Evolutionary conservation across 2,113 vertebrate species (phyloP).

Genomic region (Cygnus atratus): DNA sequence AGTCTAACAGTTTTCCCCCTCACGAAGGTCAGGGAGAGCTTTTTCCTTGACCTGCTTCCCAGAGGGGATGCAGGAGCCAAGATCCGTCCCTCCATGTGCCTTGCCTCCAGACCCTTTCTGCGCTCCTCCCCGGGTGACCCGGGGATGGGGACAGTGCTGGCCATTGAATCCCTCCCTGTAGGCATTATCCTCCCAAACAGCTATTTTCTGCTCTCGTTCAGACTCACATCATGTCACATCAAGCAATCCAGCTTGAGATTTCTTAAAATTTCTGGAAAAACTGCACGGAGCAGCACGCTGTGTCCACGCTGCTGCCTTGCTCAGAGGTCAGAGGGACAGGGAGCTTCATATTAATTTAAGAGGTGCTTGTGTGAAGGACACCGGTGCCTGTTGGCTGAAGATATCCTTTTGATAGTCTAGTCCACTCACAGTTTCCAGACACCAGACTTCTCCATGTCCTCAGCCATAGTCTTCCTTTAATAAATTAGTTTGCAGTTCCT

Average conservation of each 20-base stretch:
- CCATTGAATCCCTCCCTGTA: neutral
- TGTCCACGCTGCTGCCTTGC: neutral
- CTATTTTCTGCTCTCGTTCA: neutral
- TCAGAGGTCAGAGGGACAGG: neutral
- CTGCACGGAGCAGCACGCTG: rapidly evolving
- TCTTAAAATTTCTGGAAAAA: neutral
- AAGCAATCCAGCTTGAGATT: neutral
- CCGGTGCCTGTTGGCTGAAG: neutral
- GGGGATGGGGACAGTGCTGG: neutral
- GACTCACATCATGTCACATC: neutral
- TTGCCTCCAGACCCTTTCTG: neutral
- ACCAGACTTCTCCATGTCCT: conserved; percentile 21
- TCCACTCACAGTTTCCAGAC: conserved; percentile 35
- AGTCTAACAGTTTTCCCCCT: neutral
- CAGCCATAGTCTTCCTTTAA: neutral
- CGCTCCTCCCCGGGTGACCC: neutral
- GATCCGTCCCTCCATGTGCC: neutral
- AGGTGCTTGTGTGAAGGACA: neutral
- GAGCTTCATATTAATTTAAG: neutral
- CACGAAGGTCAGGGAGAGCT: neutral
- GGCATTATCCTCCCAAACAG: neutral
- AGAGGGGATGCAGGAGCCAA: neutral
- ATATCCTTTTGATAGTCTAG: neutral
- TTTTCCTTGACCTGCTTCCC: neutral
- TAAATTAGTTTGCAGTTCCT: conserved; percentile 37